Percentiles rank a stretch among this genome's conserved stretches.
Evolutionary conservation across 2,797 vertebrate species (phyloP).

Genomic region (Typhlichthys eigenmanni): DNA sequence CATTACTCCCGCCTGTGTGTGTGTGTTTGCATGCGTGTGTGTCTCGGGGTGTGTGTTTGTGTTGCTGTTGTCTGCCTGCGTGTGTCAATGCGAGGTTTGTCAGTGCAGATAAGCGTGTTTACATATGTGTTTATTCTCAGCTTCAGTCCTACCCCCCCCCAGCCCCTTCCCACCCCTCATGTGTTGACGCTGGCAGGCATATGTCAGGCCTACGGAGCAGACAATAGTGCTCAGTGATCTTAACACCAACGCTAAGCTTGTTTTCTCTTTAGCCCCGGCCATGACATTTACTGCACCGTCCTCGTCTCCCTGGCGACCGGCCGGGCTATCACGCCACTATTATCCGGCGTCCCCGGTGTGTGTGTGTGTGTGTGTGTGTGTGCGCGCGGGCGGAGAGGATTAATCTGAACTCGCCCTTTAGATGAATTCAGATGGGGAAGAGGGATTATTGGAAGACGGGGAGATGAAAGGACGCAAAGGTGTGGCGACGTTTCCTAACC

Average conservation of each 20-base stretch:
- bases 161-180: no score
- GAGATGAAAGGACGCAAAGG: constrained; percentile 47
- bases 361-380: not conserved
- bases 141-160: constrained; percentile 35
- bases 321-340: constrained; percentile 56
- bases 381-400: constrained; percentile 46
- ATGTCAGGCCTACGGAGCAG: constrained; percentile 66
- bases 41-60: constrained; percentile 27
- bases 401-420: constrained; percentile 53
- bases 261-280: constrained; percentile 70
- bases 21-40: constrained; percentile 20
- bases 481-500: constrained; percentile 37
- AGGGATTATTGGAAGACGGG: constrained; percentile 59
- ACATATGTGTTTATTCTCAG: constrained; percentile 53
- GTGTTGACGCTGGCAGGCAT: constrained; percentile 50
- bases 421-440: constrained; percentile 56
- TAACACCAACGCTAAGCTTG: constrained; percentile 61
- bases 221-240: constrained; percentile 62
- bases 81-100: constrained; percentile 38
- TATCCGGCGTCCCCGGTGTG: constrained; percentile 44
- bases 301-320: constrained; percentile 45
- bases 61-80: constrained; percentile 15
- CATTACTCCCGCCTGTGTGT: constrained; percentile 18
- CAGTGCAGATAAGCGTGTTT: constrained; percentile 47
- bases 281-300: constrained; percentile 67